Conservation (phyloP, 2,888 invertebrate genomes). For the Corythucha ciliata region DNA sequence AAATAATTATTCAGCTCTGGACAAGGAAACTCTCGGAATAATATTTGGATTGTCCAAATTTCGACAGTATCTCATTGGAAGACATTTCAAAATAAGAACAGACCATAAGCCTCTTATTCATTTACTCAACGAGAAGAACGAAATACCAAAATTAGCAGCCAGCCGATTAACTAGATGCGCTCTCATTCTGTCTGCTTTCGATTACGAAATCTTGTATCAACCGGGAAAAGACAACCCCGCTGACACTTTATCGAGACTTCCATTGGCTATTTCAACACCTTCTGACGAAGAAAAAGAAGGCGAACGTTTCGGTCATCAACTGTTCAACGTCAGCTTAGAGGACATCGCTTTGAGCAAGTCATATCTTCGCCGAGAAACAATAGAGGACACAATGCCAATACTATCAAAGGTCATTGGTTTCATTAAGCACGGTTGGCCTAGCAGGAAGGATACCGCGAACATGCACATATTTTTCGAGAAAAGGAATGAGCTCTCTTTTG, state of each 20-base stretch:
- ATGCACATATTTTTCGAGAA: conserved; percentile 5
- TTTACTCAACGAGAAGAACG: neutral
- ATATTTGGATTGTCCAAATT: neutral
- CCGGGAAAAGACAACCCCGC: conserved; percentile 2
- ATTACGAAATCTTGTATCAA: neutral
- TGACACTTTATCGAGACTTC: conserved; percentile 20
- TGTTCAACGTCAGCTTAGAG: neutral
- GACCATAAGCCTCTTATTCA: conserved; percentile 5
- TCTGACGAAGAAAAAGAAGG: conserved; percentile 1
- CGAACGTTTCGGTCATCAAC: neutral
- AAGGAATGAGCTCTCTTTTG: neutral
- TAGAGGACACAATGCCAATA: neutral
- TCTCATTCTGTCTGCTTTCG: neutral
- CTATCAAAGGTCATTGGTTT: neutral
- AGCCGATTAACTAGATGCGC: neutral
- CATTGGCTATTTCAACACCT: neutral
- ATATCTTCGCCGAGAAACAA: neutral
- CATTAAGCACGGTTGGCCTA: neutral
- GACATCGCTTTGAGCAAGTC: neutral
- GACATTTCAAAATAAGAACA: conserved; percentile 2
- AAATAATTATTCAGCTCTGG: conserved; percentile 11
- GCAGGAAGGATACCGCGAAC: neutral
- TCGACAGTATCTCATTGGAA: neutral
- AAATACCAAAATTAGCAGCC: conserved; percentile 1
- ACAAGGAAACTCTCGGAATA: conserved; percentile 4